Percentiles rank a stretch among this genome's conserved stretches.
These are phyloP conservation scores for Tympanuchus pallidicinctus DNA, from an alignment of 2,113 vertebrate species.

Conservation along the genomic window DNA sequence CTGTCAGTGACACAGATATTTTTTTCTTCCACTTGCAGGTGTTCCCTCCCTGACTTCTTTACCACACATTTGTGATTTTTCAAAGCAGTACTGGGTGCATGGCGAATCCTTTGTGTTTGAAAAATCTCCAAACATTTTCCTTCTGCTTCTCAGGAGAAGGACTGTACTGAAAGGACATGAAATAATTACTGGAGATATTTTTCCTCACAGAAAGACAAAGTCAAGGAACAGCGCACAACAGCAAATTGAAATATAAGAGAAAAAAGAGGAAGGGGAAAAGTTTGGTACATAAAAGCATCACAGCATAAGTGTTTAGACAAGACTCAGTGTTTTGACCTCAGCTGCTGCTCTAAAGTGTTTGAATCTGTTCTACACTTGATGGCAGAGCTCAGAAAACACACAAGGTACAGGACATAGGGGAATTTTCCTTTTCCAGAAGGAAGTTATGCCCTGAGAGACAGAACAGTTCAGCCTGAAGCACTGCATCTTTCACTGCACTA, in stretches of 20 bases:
- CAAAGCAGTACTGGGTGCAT: neutral
- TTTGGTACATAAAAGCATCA: neutral
- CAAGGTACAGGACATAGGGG: neutral
- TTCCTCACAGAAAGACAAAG: neutral
- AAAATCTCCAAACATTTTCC: neutral
- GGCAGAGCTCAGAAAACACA: neutral
- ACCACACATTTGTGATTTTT: neutral
- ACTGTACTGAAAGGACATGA: neutral
- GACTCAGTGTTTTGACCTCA: neutral
- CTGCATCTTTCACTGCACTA: neutral
- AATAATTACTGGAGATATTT: neutral
- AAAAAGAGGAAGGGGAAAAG: neutral
- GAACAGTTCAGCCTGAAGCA: neutral
- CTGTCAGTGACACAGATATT: neutral
- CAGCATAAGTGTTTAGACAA: neutral
- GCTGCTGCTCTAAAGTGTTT: neutral
- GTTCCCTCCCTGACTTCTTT: neutral
- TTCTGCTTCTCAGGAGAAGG: neutral
- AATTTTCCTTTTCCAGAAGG: neutral
- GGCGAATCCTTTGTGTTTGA: neutral
- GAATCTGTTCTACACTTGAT: neutral
- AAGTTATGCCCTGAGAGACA: neutral
- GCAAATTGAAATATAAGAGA: neutral
- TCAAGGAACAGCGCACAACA: neutral
- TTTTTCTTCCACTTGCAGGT: neutral